Conservation (phyloP, 2,797 vertebrate genomes). For the Macrochelys suwanniensis region DNA sequence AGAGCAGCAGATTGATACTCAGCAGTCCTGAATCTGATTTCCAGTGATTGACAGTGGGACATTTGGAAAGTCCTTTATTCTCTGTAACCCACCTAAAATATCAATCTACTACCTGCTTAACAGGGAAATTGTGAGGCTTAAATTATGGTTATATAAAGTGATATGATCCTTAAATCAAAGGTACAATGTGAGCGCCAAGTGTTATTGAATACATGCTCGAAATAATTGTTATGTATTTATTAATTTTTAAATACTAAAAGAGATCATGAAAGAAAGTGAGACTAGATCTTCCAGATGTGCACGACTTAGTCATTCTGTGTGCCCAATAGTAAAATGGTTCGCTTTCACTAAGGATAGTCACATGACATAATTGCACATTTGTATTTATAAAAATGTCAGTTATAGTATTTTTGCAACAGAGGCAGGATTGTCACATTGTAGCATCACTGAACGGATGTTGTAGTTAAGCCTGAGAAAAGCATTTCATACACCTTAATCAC, state of each 20-base stretch:
- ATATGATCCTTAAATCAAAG: not conserved
- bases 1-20: not conserved
- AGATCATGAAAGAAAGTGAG: too few relatives aligned
- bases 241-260: not conserved
- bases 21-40: not conserved
- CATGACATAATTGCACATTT: too few relatives aligned
- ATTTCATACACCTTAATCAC: not conserved
- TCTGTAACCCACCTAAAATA: not conserved
- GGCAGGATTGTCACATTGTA: not conserved
- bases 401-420: not conserved
- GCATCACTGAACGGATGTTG: not conserved
- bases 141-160: not conserved
- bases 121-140: not conserved
- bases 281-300: too few relatives aligned
- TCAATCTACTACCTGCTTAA: not conserved
- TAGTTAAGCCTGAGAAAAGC: not conserved
- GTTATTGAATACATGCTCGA: not conserved
- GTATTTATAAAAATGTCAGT: not conserved
- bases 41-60: not conserved
- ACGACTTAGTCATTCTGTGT: too few relatives aligned
- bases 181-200: not conserved
- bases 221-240: fast-evolving
- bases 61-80: not conserved
- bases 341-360: too few relatives aligned
- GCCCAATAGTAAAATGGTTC: too few relatives aligned